Conservation (phyloP, 2,113 vertebrate species). For the Stegostoma tigrinum region DNA sequence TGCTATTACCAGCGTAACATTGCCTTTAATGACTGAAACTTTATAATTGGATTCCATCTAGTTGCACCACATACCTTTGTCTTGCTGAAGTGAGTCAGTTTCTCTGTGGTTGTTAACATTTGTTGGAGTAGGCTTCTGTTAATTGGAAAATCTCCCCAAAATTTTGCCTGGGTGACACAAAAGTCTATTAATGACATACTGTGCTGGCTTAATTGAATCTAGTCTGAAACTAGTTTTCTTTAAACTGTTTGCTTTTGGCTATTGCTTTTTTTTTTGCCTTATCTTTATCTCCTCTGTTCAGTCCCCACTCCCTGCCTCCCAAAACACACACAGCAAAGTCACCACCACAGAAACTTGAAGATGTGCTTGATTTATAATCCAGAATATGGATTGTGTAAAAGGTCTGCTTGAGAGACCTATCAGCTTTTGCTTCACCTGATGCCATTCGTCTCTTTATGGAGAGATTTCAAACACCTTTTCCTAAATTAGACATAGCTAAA, state of each 20-base stretch:
- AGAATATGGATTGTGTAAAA: not conserved
- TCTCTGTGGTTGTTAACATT: not conserved
- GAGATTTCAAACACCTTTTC: not conserved
- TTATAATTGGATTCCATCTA: not conserved
- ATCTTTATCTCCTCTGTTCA: no score
- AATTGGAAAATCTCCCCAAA: not conserved
- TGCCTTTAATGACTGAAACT: not conserved
- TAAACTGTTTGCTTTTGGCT: not conserved
- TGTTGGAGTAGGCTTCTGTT: not conserved
- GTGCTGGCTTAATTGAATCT: not conserved
- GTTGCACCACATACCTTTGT: not conserved
- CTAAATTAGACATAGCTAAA: no score
- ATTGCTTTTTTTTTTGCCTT: not conserved
- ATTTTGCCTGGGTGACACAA: not conserved
- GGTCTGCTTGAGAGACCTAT: not conserved
- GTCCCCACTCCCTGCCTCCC: no score
- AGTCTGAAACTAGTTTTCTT: not conserved
- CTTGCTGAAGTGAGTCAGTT: not conserved
- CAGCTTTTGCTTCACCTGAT: not conserved
- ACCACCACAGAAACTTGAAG: not conserved
- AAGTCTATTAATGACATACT: not conserved
- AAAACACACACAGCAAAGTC: no score
- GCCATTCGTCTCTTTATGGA: not conserved
- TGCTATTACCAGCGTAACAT: not conserved
- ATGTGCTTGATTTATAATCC: not conserved